These are phyloP conservation scores for Macrophya annulata DNA, from an alignment of 2,888 invertebrate species.

Conservation along the genomic window DNA sequence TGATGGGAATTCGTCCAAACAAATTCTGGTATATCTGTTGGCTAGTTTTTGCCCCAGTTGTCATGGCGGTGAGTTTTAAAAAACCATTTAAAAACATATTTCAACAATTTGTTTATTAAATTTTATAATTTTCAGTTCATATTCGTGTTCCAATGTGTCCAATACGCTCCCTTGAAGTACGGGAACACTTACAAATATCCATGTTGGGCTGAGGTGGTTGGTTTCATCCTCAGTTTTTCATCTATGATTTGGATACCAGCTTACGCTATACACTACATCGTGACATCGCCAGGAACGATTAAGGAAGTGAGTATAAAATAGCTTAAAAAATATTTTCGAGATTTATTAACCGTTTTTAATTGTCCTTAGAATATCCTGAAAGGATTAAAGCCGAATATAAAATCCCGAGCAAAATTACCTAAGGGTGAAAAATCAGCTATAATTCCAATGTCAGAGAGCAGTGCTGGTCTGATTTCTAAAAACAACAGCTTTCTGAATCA, in stretches of 20 bases:
- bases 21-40: constrained; percentile 83
- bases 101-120: background rate
- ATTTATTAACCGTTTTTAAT: constrained; percentile 22
- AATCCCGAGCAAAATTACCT: constrained; percentile 77
- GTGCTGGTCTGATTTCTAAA: constrained; percentile 78
- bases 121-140: constrained; percentile 81
- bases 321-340: constrained; percentile 3
- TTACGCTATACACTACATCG: constrained; percentile 83
- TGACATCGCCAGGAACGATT: constrained; percentile 81
- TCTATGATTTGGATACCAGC: constrained; percentile 86
- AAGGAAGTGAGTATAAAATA: constrained; percentile 79
- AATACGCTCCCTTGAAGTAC: constrained; percentile 83
- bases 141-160: constrained; percentile 83
- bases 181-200: constrained; percentile 83
- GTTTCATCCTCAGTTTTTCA: constrained; percentile 83
- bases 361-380: constrained; percentile 78
- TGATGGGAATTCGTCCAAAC: constrained; percentile 83
- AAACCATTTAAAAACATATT: background rate
- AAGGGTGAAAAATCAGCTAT: constrained; percentile 79
- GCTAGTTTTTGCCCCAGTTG: constrained; percentile 83
- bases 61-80: constrained; percentile 81
- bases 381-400: constrained; percentile 80
- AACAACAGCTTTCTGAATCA: constrained; percentile 78
- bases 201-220: constrained; percentile 83
- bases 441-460: constrained; percentile 81